phyloP scores from a whole-genome alignment of 2,797 vertebrate genomes.

The Synaphobranchus kaupii region DNA sequence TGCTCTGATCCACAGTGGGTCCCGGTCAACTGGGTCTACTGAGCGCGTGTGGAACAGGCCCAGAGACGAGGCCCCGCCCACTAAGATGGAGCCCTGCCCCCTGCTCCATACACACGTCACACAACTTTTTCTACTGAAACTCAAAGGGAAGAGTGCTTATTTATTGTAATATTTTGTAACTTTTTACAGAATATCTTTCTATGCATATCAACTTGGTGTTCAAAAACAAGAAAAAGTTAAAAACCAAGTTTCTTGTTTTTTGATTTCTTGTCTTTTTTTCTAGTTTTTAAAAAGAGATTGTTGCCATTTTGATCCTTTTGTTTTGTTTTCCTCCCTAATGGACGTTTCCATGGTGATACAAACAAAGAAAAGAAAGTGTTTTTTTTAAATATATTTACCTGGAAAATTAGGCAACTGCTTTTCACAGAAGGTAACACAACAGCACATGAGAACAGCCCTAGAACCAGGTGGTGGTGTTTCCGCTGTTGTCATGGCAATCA shows the following conservation, averaged over 20 bases:
- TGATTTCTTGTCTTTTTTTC: slow-evolving; percentile 7
- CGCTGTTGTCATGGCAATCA: no score
- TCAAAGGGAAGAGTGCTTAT: slow-evolving; percentile 89
- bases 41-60: slow-evolving; percentile 54
- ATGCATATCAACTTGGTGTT: slow-evolving; percentile 74
- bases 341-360: not conserved
- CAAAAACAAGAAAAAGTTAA: slow-evolving; percentile 47
- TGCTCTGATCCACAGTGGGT: slow-evolving; percentile 92
- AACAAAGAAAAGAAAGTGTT: not conserved
- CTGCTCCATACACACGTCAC: slow-evolving; percentile 73
- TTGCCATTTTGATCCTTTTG: not conserved
- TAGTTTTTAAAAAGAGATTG: not conserved
- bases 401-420: not conserved
- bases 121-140: slow-evolving; percentile 87
- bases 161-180: slow-evolving; percentile 98
- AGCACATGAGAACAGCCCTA: no score
- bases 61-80: slow-evolving; percentile 47
- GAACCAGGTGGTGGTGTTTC: not conserved
- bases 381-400: not conserved
- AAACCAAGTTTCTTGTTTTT: slow-evolving; percentile 21
- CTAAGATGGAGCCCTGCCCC: slow-evolving; percentile 44
- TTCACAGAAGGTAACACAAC: not conserved
- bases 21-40: slow-evolving; percentile 98
- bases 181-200: slow-evolving; percentile 95
- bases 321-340: not conserved